Evolutionary conservation across 1,140 invertebrate genomes (phyloP).

Genomic region (Cataglyphis hispanica): DNA sequence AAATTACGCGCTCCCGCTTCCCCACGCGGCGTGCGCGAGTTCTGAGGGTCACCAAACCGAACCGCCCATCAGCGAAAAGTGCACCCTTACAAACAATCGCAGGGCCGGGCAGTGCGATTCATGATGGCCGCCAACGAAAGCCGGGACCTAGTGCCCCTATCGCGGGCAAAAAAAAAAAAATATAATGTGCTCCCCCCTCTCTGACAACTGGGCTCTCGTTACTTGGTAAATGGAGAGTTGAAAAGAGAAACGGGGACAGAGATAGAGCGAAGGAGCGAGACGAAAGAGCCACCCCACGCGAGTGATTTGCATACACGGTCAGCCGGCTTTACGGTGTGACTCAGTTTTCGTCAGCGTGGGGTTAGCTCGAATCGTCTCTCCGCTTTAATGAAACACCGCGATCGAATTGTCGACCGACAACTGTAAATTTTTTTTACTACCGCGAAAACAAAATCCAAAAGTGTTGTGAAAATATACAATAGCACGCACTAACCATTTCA

Average conservation of each 20-base stretch:
- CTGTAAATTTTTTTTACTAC: not conserved
- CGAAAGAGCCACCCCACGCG: conserved; percentile 78
- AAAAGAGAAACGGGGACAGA: not conserved
- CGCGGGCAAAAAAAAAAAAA: conserved; percentile 75
- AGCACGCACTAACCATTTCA: not conserved
- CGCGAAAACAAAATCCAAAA: not conserved
- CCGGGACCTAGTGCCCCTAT: conserved; percentile 72
- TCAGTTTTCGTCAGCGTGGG: conserved; percentile 78
- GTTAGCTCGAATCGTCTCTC: conserved; percentile 77
- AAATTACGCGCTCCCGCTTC: conserved; percentile 42
- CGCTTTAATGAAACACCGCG: conserved; percentile 73
- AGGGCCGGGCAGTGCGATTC: conserved; percentile 75
- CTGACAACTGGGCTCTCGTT: conserved; percentile 67
- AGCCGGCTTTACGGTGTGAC: conserved; percentile 79
- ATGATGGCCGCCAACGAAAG: conserved; percentile 81
- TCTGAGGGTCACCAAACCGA: conserved; percentile 49
- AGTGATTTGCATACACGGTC: conserved; percentile 83
- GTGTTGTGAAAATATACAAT: conserved; percentile 8
- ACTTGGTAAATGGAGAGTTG: conserved; percentile 55
- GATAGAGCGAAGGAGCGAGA: conserved; percentile 52
- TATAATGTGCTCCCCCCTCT: conserved; percentile 82
- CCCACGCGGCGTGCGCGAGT: not conserved
- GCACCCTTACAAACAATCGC: conserved; percentile 76
- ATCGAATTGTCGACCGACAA: conserved; percentile 17
- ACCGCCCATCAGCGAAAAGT: conserved; percentile 70